Percentiles rank a stretch among this genome's conserved stretches.
Conservation (phyloP, 2,797 vertebrate genomes). For the Pampus argenteus region DNA sequence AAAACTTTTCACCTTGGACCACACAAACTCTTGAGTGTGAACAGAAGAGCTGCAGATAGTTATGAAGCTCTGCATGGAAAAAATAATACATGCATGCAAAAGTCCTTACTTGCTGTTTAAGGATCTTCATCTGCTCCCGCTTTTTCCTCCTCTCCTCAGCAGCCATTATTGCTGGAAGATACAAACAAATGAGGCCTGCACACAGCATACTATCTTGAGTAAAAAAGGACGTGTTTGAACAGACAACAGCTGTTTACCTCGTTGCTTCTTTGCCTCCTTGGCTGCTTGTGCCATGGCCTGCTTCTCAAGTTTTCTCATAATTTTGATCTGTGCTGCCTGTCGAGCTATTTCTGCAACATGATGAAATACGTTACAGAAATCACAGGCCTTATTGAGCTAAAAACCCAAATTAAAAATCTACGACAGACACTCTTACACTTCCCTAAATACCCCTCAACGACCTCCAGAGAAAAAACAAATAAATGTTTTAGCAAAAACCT, state of each 20-base stretch:
- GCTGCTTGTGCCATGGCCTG: slow-evolving; percentile 93
- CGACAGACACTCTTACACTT: background rate
- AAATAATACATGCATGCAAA: slow-evolving; percentile 23
- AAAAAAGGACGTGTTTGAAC: slow-evolving; percentile 2
- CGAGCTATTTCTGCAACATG: slow-evolving; percentile 92
- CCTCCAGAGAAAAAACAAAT: slow-evolving; percentile 8
- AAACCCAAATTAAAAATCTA: slow-evolving; percentile 6
- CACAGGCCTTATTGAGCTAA: background rate
- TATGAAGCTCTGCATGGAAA: slow-evolving; percentile 21
- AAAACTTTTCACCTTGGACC: slow-evolving; percentile 50
- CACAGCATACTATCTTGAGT: slow-evolving; percentile 2
- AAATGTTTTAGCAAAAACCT: background rate
- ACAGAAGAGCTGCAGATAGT: slow-evolving; percentile 22
- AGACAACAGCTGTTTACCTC: slow-evolving; percentile 81
- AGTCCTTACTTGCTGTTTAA: slow-evolving; percentile 93
- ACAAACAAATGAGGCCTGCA: slow-evolving; percentile 6
- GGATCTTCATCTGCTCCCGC: slow-evolving; percentile 95
- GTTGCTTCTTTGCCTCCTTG: slow-evolving; percentile 95
- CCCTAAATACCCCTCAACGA: slow-evolving; percentile 5
- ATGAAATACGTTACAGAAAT: slow-evolving; percentile 31
- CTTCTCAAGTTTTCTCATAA: slow-evolving; percentile 94
- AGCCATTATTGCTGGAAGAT: slow-evolving; percentile 90
- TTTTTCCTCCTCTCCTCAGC: slow-evolving; percentile 94
- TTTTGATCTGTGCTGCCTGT: slow-evolving; percentile 96
- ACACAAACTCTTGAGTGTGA: slow-evolving; percentile 24